Conservation (phyloP, 2,113 vertebrate species). For the Rhinoptilus africanus region DNA sequence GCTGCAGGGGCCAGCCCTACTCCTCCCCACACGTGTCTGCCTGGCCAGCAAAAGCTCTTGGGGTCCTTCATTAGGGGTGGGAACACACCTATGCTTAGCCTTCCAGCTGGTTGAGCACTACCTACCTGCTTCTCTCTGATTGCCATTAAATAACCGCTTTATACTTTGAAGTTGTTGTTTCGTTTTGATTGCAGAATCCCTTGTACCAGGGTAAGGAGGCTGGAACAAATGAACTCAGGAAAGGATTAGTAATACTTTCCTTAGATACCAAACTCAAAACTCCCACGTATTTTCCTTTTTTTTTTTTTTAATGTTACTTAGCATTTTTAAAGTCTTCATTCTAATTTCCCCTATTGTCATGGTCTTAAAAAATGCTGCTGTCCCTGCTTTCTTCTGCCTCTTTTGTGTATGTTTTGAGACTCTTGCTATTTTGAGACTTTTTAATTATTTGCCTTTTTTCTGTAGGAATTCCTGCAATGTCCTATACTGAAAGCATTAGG, state of each 20-base stretch:
- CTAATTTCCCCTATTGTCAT: not conserved
- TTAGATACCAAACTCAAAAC: not conserved
- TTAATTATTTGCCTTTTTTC: not conserved
- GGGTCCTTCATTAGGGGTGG: not conserved
- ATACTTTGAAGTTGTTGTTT: not conserved
- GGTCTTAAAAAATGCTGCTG: not conserved
- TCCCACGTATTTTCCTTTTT: not conserved
- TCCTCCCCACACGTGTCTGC: fast-evolving
- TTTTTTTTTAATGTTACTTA: not conserved
- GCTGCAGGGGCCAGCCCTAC: not conserved
- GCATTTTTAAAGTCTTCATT: not conserved
- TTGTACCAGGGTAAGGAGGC: not conserved
- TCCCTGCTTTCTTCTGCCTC: not conserved
- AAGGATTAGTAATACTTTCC: not conserved
- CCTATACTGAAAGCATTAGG: not conserved
- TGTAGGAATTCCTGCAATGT: not conserved
- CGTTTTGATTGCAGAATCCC: not conserved
- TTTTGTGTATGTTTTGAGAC: not conserved
- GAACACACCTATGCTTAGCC: not conserved
- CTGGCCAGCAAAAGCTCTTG: not conserved
- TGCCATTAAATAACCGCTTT: not conserved
- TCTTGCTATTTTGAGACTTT: not conserved
- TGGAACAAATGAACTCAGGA: not conserved
- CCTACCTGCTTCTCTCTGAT: not conserved
- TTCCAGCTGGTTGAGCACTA: not conserved